Evolutionary conservation across 2,888 invertebrate genomes (phyloP), one percentile per base, ranked within the genome.

Genomic region (Thymelicus acteon): DNA sequence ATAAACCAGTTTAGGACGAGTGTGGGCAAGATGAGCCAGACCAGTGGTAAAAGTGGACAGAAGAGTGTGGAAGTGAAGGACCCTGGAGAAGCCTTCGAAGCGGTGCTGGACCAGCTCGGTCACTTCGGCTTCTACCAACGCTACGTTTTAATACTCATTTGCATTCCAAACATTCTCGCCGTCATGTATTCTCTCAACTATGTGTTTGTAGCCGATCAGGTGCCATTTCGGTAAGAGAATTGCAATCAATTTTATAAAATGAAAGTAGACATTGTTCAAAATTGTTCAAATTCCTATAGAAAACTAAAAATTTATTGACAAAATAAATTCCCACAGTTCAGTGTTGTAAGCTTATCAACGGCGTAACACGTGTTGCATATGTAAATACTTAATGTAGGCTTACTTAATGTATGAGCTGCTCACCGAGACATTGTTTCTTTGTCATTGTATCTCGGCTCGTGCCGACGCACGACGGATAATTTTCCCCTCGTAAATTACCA

Each of bases 171-270:
- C 75, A 74, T 94, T 67, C 86, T 95, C 63, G 86, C 94, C 3
- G 93, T 94, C 44, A 92, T 94, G 85, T 94, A 93, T 79, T 89
- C 93, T 3, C 85, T 95, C 63, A 94, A 93, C 79, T 95, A 95
- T 76, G 90, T 95, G 71, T 95, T 95, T 80, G 94, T 95, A 0
- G 94, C 95, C 0, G 95, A 94, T 68, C 86, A 87, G 76, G 90
- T 95, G 71, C 89, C 92, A 0, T 95, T 95, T 81, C 92, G 95
- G 95, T 95, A 79, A 85, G 88, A 63, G 7, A 57, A 57, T 13
- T 57, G 6, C 12, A 19, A 57, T 19, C 24, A 10, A 10, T 57
- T 31, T 37, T 57, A 6, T 54, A 54, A 12, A 54, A 52, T 24
- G 5, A 10, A 54, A 52, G 15, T 19, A 54, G 24, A 37, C 8